These are phyloP conservation scores for Eciton burchellii DNA, from an alignment of 1,140 invertebrate genomes.

Conservation along the genomic window DNA sequence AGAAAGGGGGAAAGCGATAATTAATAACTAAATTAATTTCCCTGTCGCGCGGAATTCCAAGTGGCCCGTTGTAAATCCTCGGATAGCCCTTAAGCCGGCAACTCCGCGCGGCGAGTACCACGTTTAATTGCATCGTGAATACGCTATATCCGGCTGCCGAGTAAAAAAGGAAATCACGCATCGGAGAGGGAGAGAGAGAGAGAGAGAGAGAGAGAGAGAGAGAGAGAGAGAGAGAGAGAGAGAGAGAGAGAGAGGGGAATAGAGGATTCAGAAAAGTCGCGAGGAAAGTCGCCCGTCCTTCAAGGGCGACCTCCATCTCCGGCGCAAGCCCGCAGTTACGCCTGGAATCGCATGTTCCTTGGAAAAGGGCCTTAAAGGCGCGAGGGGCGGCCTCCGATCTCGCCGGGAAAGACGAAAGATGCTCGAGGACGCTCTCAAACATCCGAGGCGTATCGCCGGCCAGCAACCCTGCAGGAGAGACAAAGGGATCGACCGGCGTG, in stretches of 20 bases:
- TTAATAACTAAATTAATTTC: constrained; percentile 62
- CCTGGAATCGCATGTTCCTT: no score
- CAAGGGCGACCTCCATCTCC: not conserved
- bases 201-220: no score
- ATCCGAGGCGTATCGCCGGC: constrained; percentile 67
- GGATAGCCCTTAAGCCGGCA: constrained; percentile 29
- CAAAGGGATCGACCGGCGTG: constrained; percentile 71
- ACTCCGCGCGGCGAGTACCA: not conserved
- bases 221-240: no score
- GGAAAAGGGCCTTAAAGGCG: no score
- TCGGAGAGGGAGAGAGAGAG: no score
- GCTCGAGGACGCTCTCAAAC: constrained; percentile 25
- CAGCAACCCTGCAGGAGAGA: constrained; percentile 70
- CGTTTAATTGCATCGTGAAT: constrained; percentile 20
- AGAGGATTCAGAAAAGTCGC: no score
- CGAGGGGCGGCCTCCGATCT: no score
- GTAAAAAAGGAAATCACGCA: not conserved
- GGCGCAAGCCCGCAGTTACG: no score
- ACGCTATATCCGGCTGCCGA: not conserved
- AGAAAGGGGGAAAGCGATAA: no score
- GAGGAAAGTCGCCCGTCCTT: no score
- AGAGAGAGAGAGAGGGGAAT: no score
- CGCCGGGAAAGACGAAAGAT: not conserved
- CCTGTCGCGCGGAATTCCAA: constrained; percentile 26
- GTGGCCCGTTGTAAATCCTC: constrained; percentile 2